Percentiles rank a stretch among this genome's conserved stretches.
Conservation (phyloP, 2,113 vertebrate genomes). For the Enhydra lutris region DNA sequence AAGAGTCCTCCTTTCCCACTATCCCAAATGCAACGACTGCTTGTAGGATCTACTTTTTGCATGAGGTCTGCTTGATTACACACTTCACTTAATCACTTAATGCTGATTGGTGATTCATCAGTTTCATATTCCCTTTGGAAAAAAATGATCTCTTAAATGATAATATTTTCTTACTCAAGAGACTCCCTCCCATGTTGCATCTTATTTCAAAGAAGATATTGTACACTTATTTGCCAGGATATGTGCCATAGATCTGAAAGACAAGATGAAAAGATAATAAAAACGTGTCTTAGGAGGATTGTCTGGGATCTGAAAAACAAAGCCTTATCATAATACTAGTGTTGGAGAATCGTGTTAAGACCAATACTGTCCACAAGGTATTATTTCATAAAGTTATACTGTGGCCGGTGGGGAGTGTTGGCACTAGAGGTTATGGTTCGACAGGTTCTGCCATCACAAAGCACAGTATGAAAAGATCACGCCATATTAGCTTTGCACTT, state of each 20-base stretch:
- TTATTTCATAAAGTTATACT: not conserved
- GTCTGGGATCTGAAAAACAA: not conserved
- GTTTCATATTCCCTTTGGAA: not conserved
- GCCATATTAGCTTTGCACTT: not conserved
- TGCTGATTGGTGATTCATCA: not conserved
- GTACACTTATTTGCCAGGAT: not conserved
- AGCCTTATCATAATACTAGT: not conserved
- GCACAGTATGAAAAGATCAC: not conserved
- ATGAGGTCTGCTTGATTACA: not conserved
- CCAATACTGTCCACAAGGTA: not conserved
- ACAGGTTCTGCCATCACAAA: not conserved
- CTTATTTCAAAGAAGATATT: slow-evolving; percentile 31
- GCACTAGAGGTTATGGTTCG: not conserved
- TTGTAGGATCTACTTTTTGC: not conserved
- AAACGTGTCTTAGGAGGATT: not conserved
- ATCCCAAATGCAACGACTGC: not conserved
- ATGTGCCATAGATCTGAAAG: not conserved
- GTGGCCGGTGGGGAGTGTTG: not conserved
- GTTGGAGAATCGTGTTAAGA: not conserved
- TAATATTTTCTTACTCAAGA: not conserved
- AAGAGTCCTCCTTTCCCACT: not conserved
- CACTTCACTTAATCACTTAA: not conserved
- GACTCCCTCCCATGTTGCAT: not conserved
- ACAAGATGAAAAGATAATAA: not conserved
- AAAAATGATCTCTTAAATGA: not conserved